phyloP scores from a whole-genome alignment of 2,113 vertebrate species.

The Drymodes brunneopygia region DNA sequence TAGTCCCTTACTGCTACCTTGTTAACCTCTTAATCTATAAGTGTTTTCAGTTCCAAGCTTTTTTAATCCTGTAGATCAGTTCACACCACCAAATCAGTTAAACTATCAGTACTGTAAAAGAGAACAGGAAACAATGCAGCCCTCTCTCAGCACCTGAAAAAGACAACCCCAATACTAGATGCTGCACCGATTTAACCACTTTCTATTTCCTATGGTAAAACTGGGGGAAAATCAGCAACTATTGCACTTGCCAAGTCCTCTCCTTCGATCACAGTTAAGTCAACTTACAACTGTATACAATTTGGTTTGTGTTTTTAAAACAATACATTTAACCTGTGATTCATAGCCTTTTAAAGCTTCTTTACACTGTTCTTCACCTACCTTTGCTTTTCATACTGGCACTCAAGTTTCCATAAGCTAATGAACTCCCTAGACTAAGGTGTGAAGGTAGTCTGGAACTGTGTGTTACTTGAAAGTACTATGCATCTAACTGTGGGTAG shows the following conservation, averaged over 20 bases:
- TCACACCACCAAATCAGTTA: neutral
- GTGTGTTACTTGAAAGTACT: neutral
- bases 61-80: neutral
- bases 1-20: neutral
- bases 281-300: neutral
- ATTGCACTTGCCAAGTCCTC: neutral
- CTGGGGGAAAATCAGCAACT: neutral
- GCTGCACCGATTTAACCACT: neutral
- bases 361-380: neutral
- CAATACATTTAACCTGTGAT: neutral
- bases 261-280: neutral
- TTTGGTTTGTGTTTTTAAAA: neutral
- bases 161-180: neutral
- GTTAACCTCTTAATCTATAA: neutral
- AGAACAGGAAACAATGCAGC: neutral
- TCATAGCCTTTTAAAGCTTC: neutral
- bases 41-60: neutral
- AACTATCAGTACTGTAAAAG: neutral
- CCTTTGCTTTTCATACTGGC: neutral
- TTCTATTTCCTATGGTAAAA: neutral
- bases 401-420: neutral
- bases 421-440: neutral
- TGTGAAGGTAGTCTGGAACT: neutral
- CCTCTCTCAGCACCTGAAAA: neutral
- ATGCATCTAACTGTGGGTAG: neutral